Percentiles rank a stretch among this genome's conserved stretches.
Evolutionary conservation across 2,888 invertebrate genomes (phyloP).

Genomic region (Drosophila neotestacea): DNA sequence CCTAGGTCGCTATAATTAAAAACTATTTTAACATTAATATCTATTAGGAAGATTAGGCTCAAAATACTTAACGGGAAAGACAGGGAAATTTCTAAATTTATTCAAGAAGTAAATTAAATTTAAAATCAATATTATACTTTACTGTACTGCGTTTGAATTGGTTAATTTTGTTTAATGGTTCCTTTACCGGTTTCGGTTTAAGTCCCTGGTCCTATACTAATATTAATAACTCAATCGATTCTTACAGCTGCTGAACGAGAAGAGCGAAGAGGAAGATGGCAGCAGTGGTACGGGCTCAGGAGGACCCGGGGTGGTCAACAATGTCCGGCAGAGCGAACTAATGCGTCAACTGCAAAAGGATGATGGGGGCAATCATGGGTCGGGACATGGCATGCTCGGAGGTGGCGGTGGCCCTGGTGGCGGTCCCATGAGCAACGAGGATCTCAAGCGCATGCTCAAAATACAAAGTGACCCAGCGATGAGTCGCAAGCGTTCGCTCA

Average conservation of each 20-base stretch:
- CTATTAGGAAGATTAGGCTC: no score
- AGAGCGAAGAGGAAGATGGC: conserved; percentile 92
- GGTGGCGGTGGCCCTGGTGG: conserved; percentile 67
- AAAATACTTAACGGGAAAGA: no score
- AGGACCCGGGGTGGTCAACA: conserved; percentile 80
- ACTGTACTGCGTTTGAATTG: no score
- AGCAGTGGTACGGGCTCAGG: conserved; percentile 44
- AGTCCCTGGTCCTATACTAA: no score
- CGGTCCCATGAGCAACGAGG: conserved; percentile 84
- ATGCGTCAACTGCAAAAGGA: conserved; percentile 86
- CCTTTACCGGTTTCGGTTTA: no score
- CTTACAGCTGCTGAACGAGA: conserved; percentile 91
- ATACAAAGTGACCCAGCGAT: conserved; percentile 85
- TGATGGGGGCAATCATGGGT: conserved; percentile 76
- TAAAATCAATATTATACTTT: no score
- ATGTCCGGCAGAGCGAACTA: conserved; percentile 86
- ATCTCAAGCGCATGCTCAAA: conserved; percentile 84
- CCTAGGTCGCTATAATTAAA: no score
- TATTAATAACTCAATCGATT: no score
- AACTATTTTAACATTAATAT: no score
- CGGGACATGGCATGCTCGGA: conserved; percentile 71
- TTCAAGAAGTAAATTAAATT: no score
- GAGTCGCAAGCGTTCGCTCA: conserved; percentile 88
- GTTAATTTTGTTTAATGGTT: no score
- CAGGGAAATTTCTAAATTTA: no score